These are phyloP conservation scores for Scolopax rusticola DNA, from an alignment of 2,797 vertebrate species.

Conservation along the genomic window DNA sequence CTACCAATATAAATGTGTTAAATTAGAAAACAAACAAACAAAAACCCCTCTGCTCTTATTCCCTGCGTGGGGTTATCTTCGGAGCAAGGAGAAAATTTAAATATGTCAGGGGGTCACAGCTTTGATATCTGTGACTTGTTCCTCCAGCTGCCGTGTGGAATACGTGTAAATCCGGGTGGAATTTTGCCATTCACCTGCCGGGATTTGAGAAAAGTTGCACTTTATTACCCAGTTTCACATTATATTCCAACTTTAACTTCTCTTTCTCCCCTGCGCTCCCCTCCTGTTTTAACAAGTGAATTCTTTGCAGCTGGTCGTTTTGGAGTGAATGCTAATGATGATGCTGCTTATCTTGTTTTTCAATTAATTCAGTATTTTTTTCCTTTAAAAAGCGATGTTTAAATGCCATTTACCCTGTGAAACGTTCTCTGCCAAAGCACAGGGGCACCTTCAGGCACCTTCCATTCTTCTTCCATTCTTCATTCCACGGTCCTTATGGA, in stretches of 20 bases:
- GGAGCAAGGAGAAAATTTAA: not conserved
- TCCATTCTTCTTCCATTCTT: not conserved
- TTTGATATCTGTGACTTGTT: fast-evolving
- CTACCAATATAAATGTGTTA: not conserved
- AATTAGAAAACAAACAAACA: not conserved
- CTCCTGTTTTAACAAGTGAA: not conserved
- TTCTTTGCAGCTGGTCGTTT: not conserved
- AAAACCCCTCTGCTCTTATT: not conserved
- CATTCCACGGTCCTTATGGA: not conserved
- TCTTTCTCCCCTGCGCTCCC: not conserved
- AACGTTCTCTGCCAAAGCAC: not conserved
- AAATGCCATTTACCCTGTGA: not conserved
- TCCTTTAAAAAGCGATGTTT: not conserved
- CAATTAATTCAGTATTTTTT: not conserved
- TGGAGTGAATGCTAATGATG: not conserved
- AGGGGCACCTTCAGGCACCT: not conserved
- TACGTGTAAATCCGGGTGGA: not conserved
- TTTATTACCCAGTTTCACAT: not conserved
- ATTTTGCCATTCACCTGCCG: not conserved
- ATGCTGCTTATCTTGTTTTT: not conserved
- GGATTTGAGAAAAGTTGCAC: not conserved
- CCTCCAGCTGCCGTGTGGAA: not conserved
- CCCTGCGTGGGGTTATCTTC: not conserved
- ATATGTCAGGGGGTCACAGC: not conserved
- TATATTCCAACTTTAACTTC: not conserved